Evolutionary conservation across 2,113 vertebrate species (phyloP), one percentile per base, ranked within the genome.

Genomic region (Oreocharis arfaki): DNA sequence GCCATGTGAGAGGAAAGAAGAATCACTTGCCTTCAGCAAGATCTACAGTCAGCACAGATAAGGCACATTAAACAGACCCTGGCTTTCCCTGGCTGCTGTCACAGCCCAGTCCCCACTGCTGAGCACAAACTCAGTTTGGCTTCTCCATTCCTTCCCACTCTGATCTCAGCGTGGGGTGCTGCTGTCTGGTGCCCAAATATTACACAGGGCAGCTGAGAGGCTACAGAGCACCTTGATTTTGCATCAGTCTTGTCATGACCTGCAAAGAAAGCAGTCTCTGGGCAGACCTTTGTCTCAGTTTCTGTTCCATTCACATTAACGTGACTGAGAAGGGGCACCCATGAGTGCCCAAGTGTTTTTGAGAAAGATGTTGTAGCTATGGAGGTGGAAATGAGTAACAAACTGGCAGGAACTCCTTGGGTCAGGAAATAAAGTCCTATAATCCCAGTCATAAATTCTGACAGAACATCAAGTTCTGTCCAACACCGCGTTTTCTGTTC

Each of bases 91-190:
- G 27, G 9, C 13, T 60, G 5, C 30, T 79, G 19, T 30, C 56
- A 14, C 7, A 1, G 46, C 16, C 23, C 8, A 16, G 23, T 16
- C 13, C 30, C 75, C 47, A 53, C 5, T 5, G 28, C 22, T 56
- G 16, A 90, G 19, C 23, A 56, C 27, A 46, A 69, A 63, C 12
- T 10, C 18, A 35, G 14, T 52, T 19, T 30, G 12, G 18, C 1
- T 90, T n/a, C 44, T 65, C 57, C 17, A 4, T 19, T 42, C 22
- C 47, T 79, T 82, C 27, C 44, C 23, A 5, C 16, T 27, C 1
- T 10, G 11, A 13, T 56, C 22, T 7, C 37, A 64, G 33, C 0
- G 1, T 11, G 4, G 17, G 3, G 2, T 41, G 26, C 9, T 63
- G 21, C 3, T 27, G 1, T 19, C 42, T 47, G 18, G 21, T 75